Base-by-base conservation (phyloP, 2,797 vertebrate genomes). In the Parambassis ranga region DNA sequence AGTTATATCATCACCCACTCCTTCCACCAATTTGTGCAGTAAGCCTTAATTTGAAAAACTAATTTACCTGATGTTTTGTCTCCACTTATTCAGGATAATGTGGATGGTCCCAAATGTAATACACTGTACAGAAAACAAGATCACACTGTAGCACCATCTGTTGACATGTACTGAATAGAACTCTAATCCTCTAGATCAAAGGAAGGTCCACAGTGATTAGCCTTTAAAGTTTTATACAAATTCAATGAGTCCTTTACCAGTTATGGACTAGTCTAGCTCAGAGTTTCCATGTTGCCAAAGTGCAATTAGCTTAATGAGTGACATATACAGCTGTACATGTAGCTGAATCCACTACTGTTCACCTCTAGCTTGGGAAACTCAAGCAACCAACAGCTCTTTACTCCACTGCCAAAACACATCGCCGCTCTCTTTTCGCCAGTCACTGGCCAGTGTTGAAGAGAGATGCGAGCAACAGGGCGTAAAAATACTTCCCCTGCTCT, bases 401-500 rank as follows among this genome's bases (percentile, higher is more conserved):
- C 71, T 58, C 35, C 16, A 1, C 69, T 69, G 68, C 72, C 67
- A 81, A 74, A 85, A 79, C 53, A 62, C 67, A 84, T 38, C 46
- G 26, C 51, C 1, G 14, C 71, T 63, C 69, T 60, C 52, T 62
- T 47, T 79, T 56, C 4, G 10, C 71, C 57, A 80, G 66, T 71
- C 81, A 64, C 65, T 35, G 65, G 44, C 52, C 22, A 28, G 65
- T 65, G 68, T 71, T 30, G 49, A n/a, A n/a, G 61, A 79, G 77
- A 86, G 75, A 84, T 79, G 78, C 65, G 87, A 77, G 76, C 89
- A 80, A 58, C 72, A 65, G 82, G 73, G 76, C 77, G 62, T 81
- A 84, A 89, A 90, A 86, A 86, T 71, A 66, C 76, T 78, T 82
- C 56, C 68, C 60, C 55, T 67, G 43, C 72, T 66, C 65, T 65